These are phyloP conservation scores for Nyctibius grandis DNA, from an alignment of 2,797 vertebrate species.

Conservation along the genomic window DNA sequence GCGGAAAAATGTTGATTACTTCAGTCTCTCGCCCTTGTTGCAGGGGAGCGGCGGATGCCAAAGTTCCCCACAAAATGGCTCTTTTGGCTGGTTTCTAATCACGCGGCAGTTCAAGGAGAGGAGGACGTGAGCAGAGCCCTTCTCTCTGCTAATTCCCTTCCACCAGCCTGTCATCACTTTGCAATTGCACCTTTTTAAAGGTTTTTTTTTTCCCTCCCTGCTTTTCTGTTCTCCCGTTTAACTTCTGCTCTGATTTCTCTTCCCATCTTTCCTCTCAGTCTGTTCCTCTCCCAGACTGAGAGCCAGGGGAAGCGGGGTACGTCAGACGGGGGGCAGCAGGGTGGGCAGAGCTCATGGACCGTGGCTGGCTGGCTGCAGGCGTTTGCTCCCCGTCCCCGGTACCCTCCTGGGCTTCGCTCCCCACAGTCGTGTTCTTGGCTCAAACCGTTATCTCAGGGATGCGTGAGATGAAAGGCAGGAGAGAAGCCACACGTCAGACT, in stretches of 20 bases:
- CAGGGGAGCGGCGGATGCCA: neutral
- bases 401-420: neutral
- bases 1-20: constrained; percentile 41
- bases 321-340: neutral
- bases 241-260: constrained; percentile 32
- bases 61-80: constrained; percentile 25
- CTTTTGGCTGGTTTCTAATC: constrained; percentile 32
- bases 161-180: constrained; percentile 52
- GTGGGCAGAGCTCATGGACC: neutral
- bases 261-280: constrained; percentile 15
- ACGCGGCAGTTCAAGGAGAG: neutral
- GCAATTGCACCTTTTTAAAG: constrained; percentile 19
- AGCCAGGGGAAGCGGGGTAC: neutral
- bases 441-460: fast-evolving
- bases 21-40: constrained; percentile 40
- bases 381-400: neutral
- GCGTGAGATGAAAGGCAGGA: neutral
- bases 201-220: neutral
- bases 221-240: neutral
- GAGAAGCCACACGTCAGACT: neutral
- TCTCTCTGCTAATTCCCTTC: constrained; percentile 20
- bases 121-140: constrained; percentile 10
- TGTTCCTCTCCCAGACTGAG: neutral
- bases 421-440: fast-evolving
- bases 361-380: neutral